Evolutionary conservation across 2,113 vertebrate genomes (phyloP).

Genomic region (Saccopteryx leptura): DNA sequence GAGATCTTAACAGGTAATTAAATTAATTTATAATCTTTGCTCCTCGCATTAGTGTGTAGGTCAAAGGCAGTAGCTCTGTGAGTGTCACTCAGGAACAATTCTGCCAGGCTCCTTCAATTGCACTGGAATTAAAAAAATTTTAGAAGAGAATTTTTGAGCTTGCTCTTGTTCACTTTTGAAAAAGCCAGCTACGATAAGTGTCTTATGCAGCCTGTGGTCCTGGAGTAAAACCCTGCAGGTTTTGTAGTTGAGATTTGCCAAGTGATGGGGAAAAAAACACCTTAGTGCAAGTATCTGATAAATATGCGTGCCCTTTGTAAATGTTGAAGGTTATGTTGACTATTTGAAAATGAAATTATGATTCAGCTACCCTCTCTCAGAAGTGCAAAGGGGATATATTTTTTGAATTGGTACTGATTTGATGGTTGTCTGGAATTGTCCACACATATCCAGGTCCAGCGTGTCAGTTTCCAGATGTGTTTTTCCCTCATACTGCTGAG

Average conservation of each 20-base stretch:
- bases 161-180: slow-evolving; percentile 29
- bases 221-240: background rate
- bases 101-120: background rate
- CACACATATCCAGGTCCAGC: background rate
- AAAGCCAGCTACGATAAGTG: background rate
- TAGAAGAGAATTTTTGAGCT: slow-evolving; percentile 6
- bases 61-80: slow-evolving; percentile 1
- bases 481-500: background rate
- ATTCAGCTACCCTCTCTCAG: background rate
- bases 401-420: background rate
- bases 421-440: background rate
- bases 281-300: background rate
- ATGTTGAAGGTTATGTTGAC: background rate
- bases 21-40: slow-evolving; percentile 14
- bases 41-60: background rate
- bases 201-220: background rate
- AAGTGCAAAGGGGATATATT: background rate
- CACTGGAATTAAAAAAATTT: background rate
- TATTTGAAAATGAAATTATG: slow-evolving; percentile 16
- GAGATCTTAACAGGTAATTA: slow-evolving; percentile 91
- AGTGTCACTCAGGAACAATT: background rate
- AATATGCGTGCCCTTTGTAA: background rate
- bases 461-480: background rate
- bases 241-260: background rate
- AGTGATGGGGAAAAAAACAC: background rate